Base-by-base conservation (phyloP, 2,888 invertebrate genomes). In the Eristalis pertinax region DNA sequence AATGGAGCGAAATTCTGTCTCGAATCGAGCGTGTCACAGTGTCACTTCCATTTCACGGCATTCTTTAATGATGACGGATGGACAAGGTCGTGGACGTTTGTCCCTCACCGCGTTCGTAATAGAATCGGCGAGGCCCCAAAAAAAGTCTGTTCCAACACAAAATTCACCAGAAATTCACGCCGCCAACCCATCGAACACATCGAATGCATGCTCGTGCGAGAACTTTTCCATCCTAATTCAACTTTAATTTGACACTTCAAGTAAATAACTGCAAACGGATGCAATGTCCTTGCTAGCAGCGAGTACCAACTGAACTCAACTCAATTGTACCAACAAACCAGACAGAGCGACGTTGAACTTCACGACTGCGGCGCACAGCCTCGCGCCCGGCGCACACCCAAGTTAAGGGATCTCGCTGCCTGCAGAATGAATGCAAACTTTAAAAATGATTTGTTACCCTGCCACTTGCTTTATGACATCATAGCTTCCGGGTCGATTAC, bases 401-500 rank as follows among this genome's bases (percentile, higher is more conserved):
- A 43, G 15, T 15, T 15, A 11, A n/a, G 4, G 43, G n/a, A 15
- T 15, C 7, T 19, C 43, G 1, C 19, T 8, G n/a, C 43, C 8
- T 7, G 19, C 19, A 19, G 19, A 19, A 19, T 19, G 50, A 19
- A 50, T 50, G 50, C 19, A 50, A 50, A 50, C 50, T 50, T 50
- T 50, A 65, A 19, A 68, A 24, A 26, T 69, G 69, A 69, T 69
- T 69, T 69, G 69, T 69, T 56, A 56, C 69, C 13, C 50, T 26
- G 26, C 5, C 69, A 56, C 35, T 50, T 50, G 69, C n/a, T 69
- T 69, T 69, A 69, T 69, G 69, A 56, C 69, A 68, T 74, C 73
- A 63, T 56, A 80, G 68, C 68, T 80, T 80, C 80, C 68, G 80
- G 80, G 80, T 80, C 80, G 68, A 80, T 80, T 76, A 76, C 68